Base-by-base conservation (phyloP, 1,140 invertebrate species). In the Drosophila pectinifera region DNA sequence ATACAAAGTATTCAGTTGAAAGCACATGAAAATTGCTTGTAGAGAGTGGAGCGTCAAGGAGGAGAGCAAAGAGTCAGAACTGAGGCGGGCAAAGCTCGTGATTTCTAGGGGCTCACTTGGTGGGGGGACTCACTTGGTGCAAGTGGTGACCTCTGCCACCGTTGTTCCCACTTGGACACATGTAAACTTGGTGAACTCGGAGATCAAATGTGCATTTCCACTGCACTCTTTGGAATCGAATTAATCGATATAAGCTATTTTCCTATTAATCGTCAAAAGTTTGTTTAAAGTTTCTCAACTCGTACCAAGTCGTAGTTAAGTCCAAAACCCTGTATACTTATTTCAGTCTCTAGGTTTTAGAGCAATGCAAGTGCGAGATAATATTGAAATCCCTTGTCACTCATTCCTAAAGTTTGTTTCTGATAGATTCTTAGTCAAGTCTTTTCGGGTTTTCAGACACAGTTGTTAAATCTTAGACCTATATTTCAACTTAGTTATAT, bases 1-100 rank as follows among this genome's bases (percentile, higher is more conserved):
- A 62, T 58, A 70, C 46, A 78, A 31, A 78, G 43, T 58, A 38
- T 72, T 59, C 67, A 80, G 65, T 76, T 85, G 81, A 53, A 80
- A 85, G 73, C 61, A 72, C 75, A 82, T 83, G 69, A 82, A 86
- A 79, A 86, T 83, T 76, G 67, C 63, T 34, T 69, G 36, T 26
- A 49, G 28, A 56, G 61, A 24, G 39, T 28, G 20, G 41, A 45
- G 46, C 63, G 24, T 18, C 41, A 54, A n/a, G 55, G 43, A 51
- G 45, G 18, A 58, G 14, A 53, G 36, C 28, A 36, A 48, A 26
- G 28, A 18, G 53, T 22, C 48, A 48, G 22, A 63, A 45, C 41
- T 64, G 54, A 39, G 53, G 14, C 53, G 20, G 36, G 39, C 73
- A 43, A 56, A 83, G 68, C 61, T 73, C 57, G 64, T 78, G 82